Evolutionary conservation across 2,888 invertebrate species (phyloP), one percentile per base, ranked within the genome.

Genomic region (Eugnorisma glareosa): DNA sequence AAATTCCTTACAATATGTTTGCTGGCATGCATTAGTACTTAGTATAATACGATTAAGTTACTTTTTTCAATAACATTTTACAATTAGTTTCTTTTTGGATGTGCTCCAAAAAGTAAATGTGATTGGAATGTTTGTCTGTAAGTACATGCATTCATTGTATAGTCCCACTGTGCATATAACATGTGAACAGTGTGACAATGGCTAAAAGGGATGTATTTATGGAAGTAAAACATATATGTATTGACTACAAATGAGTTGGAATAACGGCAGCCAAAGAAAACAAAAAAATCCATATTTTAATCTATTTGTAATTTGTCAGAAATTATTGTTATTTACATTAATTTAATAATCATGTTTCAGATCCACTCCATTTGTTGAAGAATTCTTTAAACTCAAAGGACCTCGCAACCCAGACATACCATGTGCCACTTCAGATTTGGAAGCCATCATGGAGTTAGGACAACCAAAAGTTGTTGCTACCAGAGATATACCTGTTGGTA

Each of bases 381-480:
- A 67, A 2, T 78, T 73, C 37, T 82, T 74, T 31, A 79, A 24
- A 11, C 28, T 83, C 10, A 79, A 79, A 74, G 74, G 37, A 64
- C 2, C 37, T 6, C 37, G 13, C 11, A 79, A 82, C 35, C 67
- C 70, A 15, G 57, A 83, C 28, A 73, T 83, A 73, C 83, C 83
- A 0, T 83, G 54, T 73, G 83, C 64, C 15, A 78, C 66, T 21
- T 51, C 81, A n/a, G 57, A 83, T 57, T 73, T 82, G 11, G 73
- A 83, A 51, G 45, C 83, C 28, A 64, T 59, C 5, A 59, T 78
- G 69, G 70, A 83, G 35, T 73, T 67, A 0, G 69, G 54, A 51
- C 31, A 31, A 15, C 67, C 70, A 31, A 82, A 82, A 83, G 69
- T 82, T 7, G 73, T 83, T 51, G 82, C 82, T n/a, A 59, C 82